A percentile compares a stretch with the other conserved stretches of the same genome.
These are phyloP conservation scores for Acipenser ruthenus DNA, from an alignment of 2,797 vertebrate species.

Conservation along the genomic window DNA sequence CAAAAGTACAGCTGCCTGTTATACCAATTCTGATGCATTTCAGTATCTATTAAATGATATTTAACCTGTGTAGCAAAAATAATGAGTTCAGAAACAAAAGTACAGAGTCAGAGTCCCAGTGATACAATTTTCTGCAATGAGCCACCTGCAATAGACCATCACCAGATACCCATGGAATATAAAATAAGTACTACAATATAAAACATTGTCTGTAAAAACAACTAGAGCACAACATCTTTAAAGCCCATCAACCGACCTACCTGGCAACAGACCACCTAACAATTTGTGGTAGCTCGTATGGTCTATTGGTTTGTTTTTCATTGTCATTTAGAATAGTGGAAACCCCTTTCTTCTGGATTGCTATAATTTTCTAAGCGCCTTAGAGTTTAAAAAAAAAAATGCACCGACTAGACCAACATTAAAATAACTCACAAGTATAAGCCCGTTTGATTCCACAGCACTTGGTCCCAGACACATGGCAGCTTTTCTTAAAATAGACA, in stretches of 20 bases:
- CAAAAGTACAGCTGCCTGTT: slow-evolving; percentile 31
- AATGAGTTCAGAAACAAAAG: too few species aligned
- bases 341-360: background rate
- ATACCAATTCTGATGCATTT: too few species aligned
- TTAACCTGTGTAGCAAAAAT: background rate
- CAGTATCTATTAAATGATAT: background rate
- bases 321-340: background rate
- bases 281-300: background rate
- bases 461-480: slow-evolving; percentile 73
- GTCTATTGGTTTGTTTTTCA: background rate
- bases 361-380: background rate
- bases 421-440: slow-evolving; percentile 56
- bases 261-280: background rate
- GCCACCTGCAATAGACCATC: too few species aligned
- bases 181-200: too few species aligned
- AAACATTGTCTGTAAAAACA: background rate
- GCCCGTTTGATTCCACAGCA: slow-evolving; percentile 56
- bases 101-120: too few species aligned
- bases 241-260: background rate
- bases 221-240: background rate
- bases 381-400: slow-evolving; percentile 27
- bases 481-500: slow-evolving; percentile 82
- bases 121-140: too few species aligned
- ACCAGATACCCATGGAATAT: too few species aligned
- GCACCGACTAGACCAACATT: slow-evolving; percentile 46